phyloP scores from a whole-genome alignment of 2,113 vertebrate species.

The Scomber colias region DNA sequence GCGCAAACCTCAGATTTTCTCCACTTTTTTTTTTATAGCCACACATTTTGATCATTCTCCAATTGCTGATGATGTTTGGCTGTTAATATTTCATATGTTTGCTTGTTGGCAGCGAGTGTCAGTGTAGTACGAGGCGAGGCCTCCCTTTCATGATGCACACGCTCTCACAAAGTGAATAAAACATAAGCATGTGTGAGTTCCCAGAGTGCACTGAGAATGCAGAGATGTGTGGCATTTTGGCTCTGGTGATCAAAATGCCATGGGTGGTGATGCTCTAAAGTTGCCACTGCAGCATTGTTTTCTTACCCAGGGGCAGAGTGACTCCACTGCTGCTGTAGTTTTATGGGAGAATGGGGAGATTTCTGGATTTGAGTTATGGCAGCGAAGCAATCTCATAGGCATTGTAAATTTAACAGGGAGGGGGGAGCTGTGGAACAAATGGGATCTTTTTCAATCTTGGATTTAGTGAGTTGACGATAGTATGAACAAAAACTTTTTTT shows the following conservation, averaged over 20 bases:
- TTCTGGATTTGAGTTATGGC: slow-evolving; percentile 69
- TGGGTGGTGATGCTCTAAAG: slow-evolving; percentile 71
- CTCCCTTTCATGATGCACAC: slow-evolving; percentile 72
- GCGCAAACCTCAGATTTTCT: not conserved
- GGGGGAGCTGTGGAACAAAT: slow-evolving; percentile 67
- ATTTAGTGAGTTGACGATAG: slow-evolving; percentile 44
- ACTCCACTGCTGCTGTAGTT: slow-evolving; percentile 69
- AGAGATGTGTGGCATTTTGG: slow-evolving; percentile 74
- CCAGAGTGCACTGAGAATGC: slow-evolving; percentile 42
- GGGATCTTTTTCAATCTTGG: slow-evolving; percentile 65
- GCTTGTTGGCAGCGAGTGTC: slow-evolving; percentile 75
- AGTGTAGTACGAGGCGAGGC: slow-evolving; percentile 70
- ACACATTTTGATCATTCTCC: slow-evolving; percentile 51
- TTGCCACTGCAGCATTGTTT: slow-evolving; percentile 73
- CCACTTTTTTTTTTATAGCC: slow-evolving; percentile 32
- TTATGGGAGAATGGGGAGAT: slow-evolving; percentile 57
- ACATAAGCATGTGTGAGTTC: slow-evolving; percentile 77
- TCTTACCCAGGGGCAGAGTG: slow-evolving; percentile 65
- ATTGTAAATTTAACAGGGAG: slow-evolving; percentile 66
- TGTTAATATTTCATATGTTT: slow-evolving; percentile 85
- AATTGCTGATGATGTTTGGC: slow-evolving; percentile 71
- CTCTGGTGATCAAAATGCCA: slow-evolving; percentile 73
- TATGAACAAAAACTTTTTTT: slow-evolving; percentile 26
- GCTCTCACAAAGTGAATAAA: slow-evolving; percentile 84
- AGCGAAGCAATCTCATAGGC: slow-evolving; percentile 62